Percentiles rank a stretch among this genome's conserved stretches.
Conservation (phyloP, 2,888 invertebrate genomes). For the Emmelina monodactyla region DNA sequence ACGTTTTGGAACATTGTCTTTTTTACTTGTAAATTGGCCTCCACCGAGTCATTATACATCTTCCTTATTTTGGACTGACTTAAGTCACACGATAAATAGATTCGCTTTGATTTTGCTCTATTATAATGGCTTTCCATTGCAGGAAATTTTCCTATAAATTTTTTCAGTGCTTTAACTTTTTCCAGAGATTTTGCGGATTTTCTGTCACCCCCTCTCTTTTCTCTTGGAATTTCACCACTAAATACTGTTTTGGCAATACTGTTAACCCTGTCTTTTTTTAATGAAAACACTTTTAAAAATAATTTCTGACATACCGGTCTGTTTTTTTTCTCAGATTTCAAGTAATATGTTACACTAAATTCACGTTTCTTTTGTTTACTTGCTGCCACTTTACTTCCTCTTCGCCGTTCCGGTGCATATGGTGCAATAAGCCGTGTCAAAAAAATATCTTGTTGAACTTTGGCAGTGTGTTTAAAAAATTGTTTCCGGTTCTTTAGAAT, state of each 20-base stretch:
- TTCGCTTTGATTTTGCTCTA: slow-evolving; percentile 19
- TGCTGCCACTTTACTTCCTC: neutral
- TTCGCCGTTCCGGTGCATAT: neutral
- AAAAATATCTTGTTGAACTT: neutral
- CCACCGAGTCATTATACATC: slow-evolving; percentile 19
- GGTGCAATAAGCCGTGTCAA: slow-evolving; percentile 1
- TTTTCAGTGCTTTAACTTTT: slow-evolving; percentile 17
- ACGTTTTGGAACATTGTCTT: slow-evolving; percentile 15
- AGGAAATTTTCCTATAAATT: slow-evolving; percentile 16
- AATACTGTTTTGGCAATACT: neutral
- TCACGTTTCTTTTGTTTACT: neutral
- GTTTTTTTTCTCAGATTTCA: neutral
- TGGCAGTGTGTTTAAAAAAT: neutral
- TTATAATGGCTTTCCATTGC: slow-evolving; percentile 22
- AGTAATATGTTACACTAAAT: neutral
- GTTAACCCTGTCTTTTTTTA: neutral
- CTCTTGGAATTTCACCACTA: neutral
- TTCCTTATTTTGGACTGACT: slow-evolving; percentile 16
- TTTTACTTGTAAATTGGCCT: slow-evolving; percentile 11
- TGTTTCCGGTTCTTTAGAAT: neutral
- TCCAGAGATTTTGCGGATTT: slow-evolving; percentile 11
- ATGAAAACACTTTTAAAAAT: neutral
- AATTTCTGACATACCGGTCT: neutral
- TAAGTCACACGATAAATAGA: slow-evolving; percentile 16
- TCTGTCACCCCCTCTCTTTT: slow-evolving; percentile 1